Conservation (phyloP, 2,113 vertebrate species). For the Piprites chloris region DNA sequence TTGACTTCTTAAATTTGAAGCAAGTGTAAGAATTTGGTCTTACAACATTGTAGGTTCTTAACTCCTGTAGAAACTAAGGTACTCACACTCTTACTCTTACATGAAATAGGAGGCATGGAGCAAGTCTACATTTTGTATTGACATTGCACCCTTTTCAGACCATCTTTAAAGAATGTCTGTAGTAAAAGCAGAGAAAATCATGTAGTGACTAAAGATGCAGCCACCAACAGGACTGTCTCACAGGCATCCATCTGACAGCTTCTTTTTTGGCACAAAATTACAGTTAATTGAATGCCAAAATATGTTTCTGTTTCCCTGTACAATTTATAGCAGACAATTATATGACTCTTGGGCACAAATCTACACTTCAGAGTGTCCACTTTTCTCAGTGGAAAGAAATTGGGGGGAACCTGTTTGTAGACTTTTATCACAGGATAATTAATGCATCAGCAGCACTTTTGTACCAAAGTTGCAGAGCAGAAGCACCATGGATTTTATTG, state of each 20-base stretch:
- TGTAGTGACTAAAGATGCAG: not conserved
- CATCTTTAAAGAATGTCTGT: not conserved
- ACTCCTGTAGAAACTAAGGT: not conserved
- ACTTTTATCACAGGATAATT: not conserved
- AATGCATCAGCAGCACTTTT: not conserved
- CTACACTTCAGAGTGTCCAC: no score
- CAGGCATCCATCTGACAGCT: not conserved
- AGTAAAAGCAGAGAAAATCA: not conserved
- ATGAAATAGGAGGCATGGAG: not conserved
- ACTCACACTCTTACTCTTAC: not conserved
- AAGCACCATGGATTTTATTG: not conserved
- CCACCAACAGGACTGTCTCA: not conserved
- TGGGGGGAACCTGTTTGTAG: not conserved
- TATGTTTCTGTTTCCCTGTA: not conserved
- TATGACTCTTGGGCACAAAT: not conserved
- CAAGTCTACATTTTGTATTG: not conserved
- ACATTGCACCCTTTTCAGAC: not conserved
- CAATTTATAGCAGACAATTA: not conserved
- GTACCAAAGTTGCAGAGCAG: not conserved
- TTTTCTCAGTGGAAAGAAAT: not conserved
- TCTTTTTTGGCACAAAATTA: not conserved
- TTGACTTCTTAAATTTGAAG: not conserved
- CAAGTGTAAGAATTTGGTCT: not conserved
- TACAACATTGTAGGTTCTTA: not conserved
- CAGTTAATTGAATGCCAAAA: not conserved